Conservation (phyloP, 2,113 vertebrate genomes). For the Tringa solitaria region DNA sequence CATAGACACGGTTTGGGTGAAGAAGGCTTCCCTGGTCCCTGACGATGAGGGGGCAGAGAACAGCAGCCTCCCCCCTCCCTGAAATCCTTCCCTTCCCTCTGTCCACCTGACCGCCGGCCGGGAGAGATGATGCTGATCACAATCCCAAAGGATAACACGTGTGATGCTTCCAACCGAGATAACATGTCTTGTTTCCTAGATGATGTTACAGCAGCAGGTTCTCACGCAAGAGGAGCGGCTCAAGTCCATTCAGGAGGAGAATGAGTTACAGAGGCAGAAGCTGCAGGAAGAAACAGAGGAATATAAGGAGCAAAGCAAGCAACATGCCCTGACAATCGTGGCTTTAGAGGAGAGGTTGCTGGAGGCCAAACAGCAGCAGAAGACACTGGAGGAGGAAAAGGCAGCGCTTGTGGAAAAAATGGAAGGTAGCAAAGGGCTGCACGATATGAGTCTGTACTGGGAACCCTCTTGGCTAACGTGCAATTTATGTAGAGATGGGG, state of each 20-base stretch:
- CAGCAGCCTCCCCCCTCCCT: neutral
- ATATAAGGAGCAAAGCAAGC: slow-evolving; percentile 80
- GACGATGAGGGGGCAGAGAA: no score
- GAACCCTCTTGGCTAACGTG: rapidly evolving
- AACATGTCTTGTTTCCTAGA: neutral
- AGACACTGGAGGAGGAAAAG: slow-evolving; percentile 59
- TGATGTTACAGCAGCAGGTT: neutral
- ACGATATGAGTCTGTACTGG: neutral
- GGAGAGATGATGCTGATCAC: rapidly evolving
- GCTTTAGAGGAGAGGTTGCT: slow-evolving; percentile 71
- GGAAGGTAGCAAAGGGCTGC: slow-evolving; percentile 49
- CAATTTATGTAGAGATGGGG: neutral
- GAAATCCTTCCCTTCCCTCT: neutral
- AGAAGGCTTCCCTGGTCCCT: neutral
- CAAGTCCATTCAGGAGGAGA: neutral
- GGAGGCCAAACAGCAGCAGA: slow-evolving; percentile 32
- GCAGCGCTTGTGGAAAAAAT: neutral
- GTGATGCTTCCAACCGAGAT: rapidly evolving
- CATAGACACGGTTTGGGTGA: neutral
- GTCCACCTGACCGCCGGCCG: neutral
- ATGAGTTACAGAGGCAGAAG: slow-evolving; percentile 9
- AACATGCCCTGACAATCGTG: slow-evolving; percentile 80
- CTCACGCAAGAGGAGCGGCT: neutral
- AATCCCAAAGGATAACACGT: neutral
- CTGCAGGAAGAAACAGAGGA: slow-evolving; percentile 50